Evolutionary conservation across 1,140 invertebrate genomes (phyloP), one percentile per base, ranked within the genome.

Genomic region (Trypoxylus dichotomus): DNA sequence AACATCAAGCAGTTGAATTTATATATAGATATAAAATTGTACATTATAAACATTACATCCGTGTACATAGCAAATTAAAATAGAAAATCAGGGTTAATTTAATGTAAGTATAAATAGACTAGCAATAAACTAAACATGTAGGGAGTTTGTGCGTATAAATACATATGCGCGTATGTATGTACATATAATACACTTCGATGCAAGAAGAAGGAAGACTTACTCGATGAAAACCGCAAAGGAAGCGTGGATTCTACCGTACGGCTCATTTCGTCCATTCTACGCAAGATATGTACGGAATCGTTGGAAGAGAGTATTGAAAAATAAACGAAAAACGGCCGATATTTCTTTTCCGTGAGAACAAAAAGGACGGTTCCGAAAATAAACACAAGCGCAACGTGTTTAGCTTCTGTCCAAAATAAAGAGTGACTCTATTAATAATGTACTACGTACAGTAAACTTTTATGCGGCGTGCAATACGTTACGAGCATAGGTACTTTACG

Each of bases 71-170:
- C 47, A 54, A 54, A 54, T 54, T 54, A 54, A 54, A 54, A 54
- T 54, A 54, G 47, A 54, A 54, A 54, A 54, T 54, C 47, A 54
- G 47, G 47, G 47, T n/a, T 54, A 54, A 54, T 54, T 54, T 54
- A 54, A 54, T n/a, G 47, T 54, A 54, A 2, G 15, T 54, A 54
- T 19, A 54, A 54, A 54, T 54, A 54, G 47, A 54, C 47, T 19
- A 19, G 47, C 19, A 54, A 54, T 54, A 54, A 54, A 54, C 47
- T 54, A 54, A 1, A 54, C 19, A 54, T 54, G 47, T 54, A 54
- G 15, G 19, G 47, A n/a, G 19, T 54, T 1, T 21, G 47, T 54
- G 47, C 6, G 47, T 54, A 19, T 54, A n/a, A 15, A 15, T n/a
- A 47, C n/a, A n/a, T 47, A 47, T 54, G 47, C 6, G 19, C n/a